phyloP scores from a whole-genome alignment of 2,113 vertebrate genomes.

The Argyrosomus japonicus region DNA sequence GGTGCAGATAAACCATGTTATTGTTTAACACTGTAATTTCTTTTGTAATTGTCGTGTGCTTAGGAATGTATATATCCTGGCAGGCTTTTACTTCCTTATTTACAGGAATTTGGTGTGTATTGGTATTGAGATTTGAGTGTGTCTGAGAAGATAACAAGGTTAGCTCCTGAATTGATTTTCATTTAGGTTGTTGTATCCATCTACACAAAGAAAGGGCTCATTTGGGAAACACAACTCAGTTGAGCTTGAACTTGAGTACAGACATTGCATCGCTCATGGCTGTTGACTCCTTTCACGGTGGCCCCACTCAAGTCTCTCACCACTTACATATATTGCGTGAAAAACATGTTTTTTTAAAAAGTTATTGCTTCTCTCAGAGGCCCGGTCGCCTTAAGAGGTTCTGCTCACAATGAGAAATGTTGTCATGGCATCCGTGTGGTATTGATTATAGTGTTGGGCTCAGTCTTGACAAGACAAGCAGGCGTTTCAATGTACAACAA shows the following conservation, averaged over 20 bases:
- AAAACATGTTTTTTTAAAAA: background rate
- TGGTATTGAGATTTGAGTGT: background rate
- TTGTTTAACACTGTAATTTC: constrained; percentile 18
- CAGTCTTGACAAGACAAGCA: background rate
- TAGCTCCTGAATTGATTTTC: background rate
- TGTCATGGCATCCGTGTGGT: background rate
- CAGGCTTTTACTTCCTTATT: background rate
- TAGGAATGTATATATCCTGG: background rate
- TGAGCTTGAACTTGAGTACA: background rate
- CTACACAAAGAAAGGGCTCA: background rate
- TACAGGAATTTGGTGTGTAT: background rate
- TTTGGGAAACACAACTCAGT: background rate
- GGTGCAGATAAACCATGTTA: background rate
- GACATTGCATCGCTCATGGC: background rate
- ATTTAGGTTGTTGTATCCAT: background rate
- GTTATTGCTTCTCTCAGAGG: background rate
- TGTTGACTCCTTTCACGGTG: background rate
- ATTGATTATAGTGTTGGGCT: background rate
- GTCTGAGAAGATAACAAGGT: background rate
- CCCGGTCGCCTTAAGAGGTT: background rate
- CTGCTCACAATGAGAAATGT: background rate
- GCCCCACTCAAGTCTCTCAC: background rate
- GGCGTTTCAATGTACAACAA: background rate
- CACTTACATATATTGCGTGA: background rate
- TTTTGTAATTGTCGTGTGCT: background rate